Evolutionary conservation across 2,888 invertebrate species (phyloP).

Genomic region (Amiota minor): DNA sequence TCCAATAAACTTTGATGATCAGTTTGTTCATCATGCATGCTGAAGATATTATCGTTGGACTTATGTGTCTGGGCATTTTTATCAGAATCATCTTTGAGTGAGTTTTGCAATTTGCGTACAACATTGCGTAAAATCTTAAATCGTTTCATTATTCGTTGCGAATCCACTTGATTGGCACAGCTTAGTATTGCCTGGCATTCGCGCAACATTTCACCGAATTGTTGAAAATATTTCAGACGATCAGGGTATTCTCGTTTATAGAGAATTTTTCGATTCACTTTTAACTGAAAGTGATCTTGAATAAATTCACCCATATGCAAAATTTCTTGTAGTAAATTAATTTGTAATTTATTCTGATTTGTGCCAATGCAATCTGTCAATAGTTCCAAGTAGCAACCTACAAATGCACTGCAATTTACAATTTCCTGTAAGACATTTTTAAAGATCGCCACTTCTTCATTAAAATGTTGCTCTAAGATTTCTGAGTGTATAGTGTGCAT

Average conservation of each 20-base stretch:
- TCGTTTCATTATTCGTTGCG: slow-evolving; percentile 66
- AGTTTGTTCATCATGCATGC: slow-evolving; percentile 49
- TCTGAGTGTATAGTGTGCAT: slow-evolving; percentile 58
- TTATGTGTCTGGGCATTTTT: slow-evolving; percentile 19
- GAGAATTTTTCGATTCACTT: slow-evolving; percentile 56
- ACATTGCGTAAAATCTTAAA: slow-evolving; percentile 69
- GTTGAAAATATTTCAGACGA: slow-evolving; percentile 54
- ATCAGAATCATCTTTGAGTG: slow-evolving; percentile 41
- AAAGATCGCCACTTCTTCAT: slow-evolving; percentile 67
- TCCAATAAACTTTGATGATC: slow-evolving; percentile 54
- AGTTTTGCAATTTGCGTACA: slow-evolving; percentile 61
- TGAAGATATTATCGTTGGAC: slow-evolving; percentile 39
- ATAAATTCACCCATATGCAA: slow-evolving; percentile 63
- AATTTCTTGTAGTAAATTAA: slow-evolving; percentile 55
- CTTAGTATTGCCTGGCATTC: slow-evolving; percentile 70
- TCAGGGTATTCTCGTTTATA: slow-evolving; percentile 37
- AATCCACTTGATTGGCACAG: slow-evolving; percentile 66
- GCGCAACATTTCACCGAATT: slow-evolving; percentile 63
- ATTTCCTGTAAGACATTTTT: slow-evolving; percentile 67
- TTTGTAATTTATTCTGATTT: slow-evolving; percentile 55
- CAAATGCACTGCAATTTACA: slow-evolving; percentile 68
- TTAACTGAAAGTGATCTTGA: slow-evolving; percentile 65
- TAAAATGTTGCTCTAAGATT: slow-evolving; percentile 70
- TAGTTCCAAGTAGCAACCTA: slow-evolving; percentile 63
- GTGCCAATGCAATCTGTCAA: slow-evolving; percentile 53